A percentile compares a stretch with the other conserved stretches of the same genome.
Evolutionary conservation across 2,888 invertebrate species (phyloP).

Genomic region (Colostygia pectinataria): DNA sequence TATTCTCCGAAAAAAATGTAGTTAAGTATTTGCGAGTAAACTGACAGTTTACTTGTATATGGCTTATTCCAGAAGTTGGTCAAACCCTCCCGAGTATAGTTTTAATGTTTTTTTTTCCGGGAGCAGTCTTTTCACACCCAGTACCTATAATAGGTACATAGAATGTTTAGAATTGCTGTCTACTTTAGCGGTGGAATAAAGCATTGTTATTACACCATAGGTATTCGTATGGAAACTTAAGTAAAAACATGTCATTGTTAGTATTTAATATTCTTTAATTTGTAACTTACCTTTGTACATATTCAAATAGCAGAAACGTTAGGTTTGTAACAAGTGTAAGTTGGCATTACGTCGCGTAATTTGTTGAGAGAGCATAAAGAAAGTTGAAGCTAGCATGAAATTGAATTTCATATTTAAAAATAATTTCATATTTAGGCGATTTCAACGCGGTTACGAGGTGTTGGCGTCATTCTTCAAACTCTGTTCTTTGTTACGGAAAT

Average conservation of each 20-base stretch:
- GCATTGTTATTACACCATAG: conserved; percentile 26
- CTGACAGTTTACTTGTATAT: no score
- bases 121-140: no score
- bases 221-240: conserved; percentile 17
- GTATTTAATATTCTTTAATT: conserved; percentile 5
- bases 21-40: no score
- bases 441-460: conserved; percentile 27
- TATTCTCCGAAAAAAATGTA: no score
- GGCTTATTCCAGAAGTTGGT: no score
- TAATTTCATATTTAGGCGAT: conserved; percentile 37
- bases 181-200: conserved; percentile 14
- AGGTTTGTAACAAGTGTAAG: conserved; percentile 1
- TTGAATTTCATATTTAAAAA: conserved; percentile 37
- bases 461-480: conserved; percentile 24
- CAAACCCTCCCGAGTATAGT: no score
- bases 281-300: background rate
- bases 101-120: no score
- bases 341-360: conserved; percentile 19
- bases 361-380: conserved; percentile 36
- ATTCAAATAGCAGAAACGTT: conserved; percentile 4
- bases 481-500: background rate
- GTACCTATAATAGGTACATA: no score
- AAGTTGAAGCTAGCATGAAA: conserved; percentile 32
- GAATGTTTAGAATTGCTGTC: conserved; percentile 17
- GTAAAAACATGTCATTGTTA: conserved; percentile 21